These are phyloP conservation scores for Clarias magur DNA, from an alignment of 2,113 vertebrate species.

Conservation along the genomic window DNA sequence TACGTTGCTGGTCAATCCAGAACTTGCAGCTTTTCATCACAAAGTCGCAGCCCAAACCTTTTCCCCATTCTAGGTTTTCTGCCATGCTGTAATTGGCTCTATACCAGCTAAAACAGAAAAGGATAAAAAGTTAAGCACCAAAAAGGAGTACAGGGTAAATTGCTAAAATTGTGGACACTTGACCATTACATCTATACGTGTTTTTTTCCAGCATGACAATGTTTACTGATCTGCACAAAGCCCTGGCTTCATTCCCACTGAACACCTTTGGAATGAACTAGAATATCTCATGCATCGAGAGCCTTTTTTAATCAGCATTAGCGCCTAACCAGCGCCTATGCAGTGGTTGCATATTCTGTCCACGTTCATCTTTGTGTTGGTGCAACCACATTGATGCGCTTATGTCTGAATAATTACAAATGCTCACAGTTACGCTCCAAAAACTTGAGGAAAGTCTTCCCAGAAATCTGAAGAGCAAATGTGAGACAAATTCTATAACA, in stretches of 20 bases:
- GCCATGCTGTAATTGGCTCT: constrained; percentile 97
- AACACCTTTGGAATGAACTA: neutral
- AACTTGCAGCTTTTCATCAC: constrained; percentile 97
- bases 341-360: neutral
- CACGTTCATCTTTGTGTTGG: neutral
- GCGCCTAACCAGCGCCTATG: too few relatives aligned
- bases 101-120: constrained; percentile 81
- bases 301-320: neutral
- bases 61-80: constrained; percentile 92
- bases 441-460: neutral
- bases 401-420: neutral
- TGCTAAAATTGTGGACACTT: neutral
- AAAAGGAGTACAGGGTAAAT: neutral
- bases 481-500: neutral
- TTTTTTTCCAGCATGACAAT: neutral
- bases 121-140: neutral
- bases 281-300: too few relatives aligned
- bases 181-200: neutral
- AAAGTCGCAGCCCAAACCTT: constrained; percentile 92
- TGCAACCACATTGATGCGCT: neutral
- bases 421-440: neutral
- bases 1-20: constrained; percentile 88
- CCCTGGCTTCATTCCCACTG: neutral
- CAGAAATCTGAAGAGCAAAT: neutral
- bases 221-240: too few relatives aligned